Percentiles rank a stretch among this genome's conserved stretches.
Conservation (phyloP, 2,888 invertebrate genomes). For the Agrochola macilenta region DNA sequence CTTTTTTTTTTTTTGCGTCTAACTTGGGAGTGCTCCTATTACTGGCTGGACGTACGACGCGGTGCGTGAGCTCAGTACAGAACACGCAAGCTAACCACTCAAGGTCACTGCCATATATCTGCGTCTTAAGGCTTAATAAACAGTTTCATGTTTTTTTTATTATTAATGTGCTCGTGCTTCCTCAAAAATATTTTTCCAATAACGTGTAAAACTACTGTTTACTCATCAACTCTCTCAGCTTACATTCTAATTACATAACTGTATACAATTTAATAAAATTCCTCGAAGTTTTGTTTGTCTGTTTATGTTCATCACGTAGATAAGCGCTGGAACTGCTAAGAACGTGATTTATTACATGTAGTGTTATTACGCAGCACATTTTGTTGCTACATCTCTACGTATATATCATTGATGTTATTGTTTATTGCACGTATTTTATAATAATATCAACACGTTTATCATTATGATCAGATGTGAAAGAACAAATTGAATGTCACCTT, state of each 20-base stretch:
- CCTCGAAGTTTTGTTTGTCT: slow-evolving; percentile 54
- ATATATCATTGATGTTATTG: slow-evolving; percentile 59
- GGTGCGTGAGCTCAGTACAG: too few relatives aligned
- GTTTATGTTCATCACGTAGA: slow-evolving; percentile 65
- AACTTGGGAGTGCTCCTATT: too few relatives aligned
- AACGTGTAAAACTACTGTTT: background rate
- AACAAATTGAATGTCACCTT: slow-evolving; percentile 43
- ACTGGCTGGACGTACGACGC: too few relatives aligned
- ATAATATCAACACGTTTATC: slow-evolving; percentile 58
- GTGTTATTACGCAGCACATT: slow-evolving; percentile 53
- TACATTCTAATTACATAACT: slow-evolving; percentile 39
- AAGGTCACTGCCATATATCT: too few relatives aligned
- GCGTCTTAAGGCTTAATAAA: background rate
- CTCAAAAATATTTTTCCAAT: background rate
- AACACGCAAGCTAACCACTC: too few relatives aligned
- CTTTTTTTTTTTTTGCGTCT: too few relatives aligned
- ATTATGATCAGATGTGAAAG: slow-evolving; percentile 28
- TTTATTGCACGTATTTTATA: slow-evolving; percentile 61
- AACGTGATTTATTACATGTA: slow-evolving; percentile 55
- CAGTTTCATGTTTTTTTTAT: background rate
- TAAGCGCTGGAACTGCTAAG: slow-evolving; percentile 34
- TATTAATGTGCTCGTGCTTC: background rate
- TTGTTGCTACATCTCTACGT: slow-evolving; percentile 52
- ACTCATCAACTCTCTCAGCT: slow-evolving; percentile 28
- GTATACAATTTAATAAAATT: slow-evolving; percentile 34